Base-by-base conservation (phyloP, 2,888 invertebrate genomes). In the Nematopogon swammerdamellus region DNA sequence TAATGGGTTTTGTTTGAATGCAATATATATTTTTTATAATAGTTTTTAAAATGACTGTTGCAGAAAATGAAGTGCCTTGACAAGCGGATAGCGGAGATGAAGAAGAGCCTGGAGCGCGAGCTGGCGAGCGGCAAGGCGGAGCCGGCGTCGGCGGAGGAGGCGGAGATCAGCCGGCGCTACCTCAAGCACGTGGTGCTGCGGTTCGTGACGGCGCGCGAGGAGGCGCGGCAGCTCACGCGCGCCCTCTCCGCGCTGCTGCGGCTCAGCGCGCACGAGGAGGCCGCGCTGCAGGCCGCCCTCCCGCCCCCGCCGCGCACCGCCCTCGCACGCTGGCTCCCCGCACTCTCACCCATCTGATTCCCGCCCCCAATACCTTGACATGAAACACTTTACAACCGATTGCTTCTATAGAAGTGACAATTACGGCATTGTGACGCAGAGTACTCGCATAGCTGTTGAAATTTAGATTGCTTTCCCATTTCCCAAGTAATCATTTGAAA, bases 161-260 rank as follows among this genome's bases (percentile, higher is more conserved):
- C 87, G 49, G 84, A 87, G 56, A 81, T 87, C 48, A 84, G 82
- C 54, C 85, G 86, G 55, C 82, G 85, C 72, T 96, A 96, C 68
- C 80, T 96, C 51, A 95, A 95, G 64, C 95, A 96, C 74, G 96
- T 96, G 55, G 86, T 96, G 54, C 88, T 96, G 2, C 93, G 95
- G 65, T 96, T 96, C 72, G 82, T 96, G 60, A 95, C 95, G 0
- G 89, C 92, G 64, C 82, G 92, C 54, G 95, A 95, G 29, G 87
- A 95, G 82, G 95, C 95, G 43, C 83, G 93, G 18, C 95, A 96
- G 69, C 77, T 96, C 61, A 93, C 94, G 14, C 86, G 91, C 62
- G 95, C 95, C 1, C 89, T 96, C 2, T 86, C 94, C 0, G 90
- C 91, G 0, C 72, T 96, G 49, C 80, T 96, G 25, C 86, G 92